Base-by-base conservation (phyloP, 2,888 invertebrate genomes). In the Athripsodes cinereus region DNA sequence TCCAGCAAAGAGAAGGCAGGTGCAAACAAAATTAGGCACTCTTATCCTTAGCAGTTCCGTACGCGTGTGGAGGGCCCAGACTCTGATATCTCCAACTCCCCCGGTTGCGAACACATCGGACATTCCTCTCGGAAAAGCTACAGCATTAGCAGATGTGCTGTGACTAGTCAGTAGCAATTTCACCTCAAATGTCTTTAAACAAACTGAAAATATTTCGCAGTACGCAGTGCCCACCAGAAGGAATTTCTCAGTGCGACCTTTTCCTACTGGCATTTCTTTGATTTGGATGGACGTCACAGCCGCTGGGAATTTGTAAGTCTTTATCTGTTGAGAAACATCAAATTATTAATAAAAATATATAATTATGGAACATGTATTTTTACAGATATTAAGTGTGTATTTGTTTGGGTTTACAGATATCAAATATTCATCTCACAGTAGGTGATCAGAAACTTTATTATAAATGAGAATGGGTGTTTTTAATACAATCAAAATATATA, bases 91-190 rank as follows among this genome's bases (percentile, higher is more conserved):
- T 67, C 94, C 86, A 67, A 86, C 82, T 55, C 93, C 89, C 40
- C 88, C 90, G 0, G 94, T 93, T 40, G 92, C 92, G 74, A 96
- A 93, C 57, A 95, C 88, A 57, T 89, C 86, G 0, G 90, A 87
- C 73, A 87, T 87, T 61, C 86, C 82, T 58, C 92, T 92, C 2
- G 96, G 94, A 73, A 96, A 96, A 1, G 85, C 83, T 44, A 96
- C 75, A 67, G 88, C 87, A 67, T 90, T 89, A 65, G 96, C 87
- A 0, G 87, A 79, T 34, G 84, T 83, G 1, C 85, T 85, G 68
- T 96, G 95, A 67, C 93, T 92, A 0, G 95, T 94, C 60, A 89
- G 82, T 1, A 90, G 74, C 20, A 95, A 76, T 51, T 83, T 83
- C 1, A 85, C 78, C 3, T 78, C 74, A 70, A 93, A 90, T 18